A percentile compares a stretch with the other conserved stretches of the same genome.
Evolutionary conservation across 2,888 invertebrate genomes (phyloP).

Genomic region (Lutraria lutraria): DNA sequence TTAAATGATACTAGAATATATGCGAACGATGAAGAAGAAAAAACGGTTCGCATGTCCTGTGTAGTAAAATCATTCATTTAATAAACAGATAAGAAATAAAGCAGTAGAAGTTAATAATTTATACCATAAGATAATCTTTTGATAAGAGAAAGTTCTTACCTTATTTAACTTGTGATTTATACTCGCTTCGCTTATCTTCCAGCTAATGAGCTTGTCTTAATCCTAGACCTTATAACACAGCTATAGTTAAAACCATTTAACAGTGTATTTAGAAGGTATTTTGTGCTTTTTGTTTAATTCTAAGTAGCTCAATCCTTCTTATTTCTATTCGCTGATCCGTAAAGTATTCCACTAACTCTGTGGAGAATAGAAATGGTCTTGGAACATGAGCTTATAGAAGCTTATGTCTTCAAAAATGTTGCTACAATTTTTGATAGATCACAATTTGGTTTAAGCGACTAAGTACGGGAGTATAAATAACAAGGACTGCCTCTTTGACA

Average conservation of each 20-base stretch:
- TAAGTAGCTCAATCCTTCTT: slow-evolving; percentile 61
- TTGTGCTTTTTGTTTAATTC: slow-evolving; percentile 69
- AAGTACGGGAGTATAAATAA: slow-evolving; percentile 70
- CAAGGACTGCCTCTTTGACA: slow-evolving; percentile 63
- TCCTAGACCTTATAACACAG: slow-evolving; percentile 60
- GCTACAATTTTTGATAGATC: slow-evolving; percentile 75
- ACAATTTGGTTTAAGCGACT: slow-evolving; percentile 64
- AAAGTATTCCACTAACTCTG: slow-evolving; percentile 67
- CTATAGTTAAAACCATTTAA: slow-evolving; percentile 65
- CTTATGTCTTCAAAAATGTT: slow-evolving; percentile 77
- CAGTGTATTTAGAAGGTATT: slow-evolving; percentile 66
- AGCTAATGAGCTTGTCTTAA: slow-evolving; percentile 63
- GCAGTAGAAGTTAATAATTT: slow-evolving; percentile 2
- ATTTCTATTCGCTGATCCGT: slow-evolving; percentile 55
- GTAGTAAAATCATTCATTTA: neutral
- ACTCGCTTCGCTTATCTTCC: slow-evolving; percentile 46
- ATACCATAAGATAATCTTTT: neutral
- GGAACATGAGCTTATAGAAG: slow-evolving; percentile 73
- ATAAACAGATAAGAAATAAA: neutral
- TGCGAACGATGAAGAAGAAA: neutral
- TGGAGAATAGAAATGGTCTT: slow-evolving; percentile 67
- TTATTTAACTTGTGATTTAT: slow-evolving; percentile 43
- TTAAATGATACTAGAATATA: neutral
- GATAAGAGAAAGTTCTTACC: slow-evolving; percentile 33
- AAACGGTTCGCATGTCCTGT: neutral